Percentiles rank a stretch among this genome's conserved stretches.
These are phyloP conservation scores for Agrypnia vestita DNA, from an alignment of 1,140 invertebrate genomes.

Conservation along the genomic window DNA sequence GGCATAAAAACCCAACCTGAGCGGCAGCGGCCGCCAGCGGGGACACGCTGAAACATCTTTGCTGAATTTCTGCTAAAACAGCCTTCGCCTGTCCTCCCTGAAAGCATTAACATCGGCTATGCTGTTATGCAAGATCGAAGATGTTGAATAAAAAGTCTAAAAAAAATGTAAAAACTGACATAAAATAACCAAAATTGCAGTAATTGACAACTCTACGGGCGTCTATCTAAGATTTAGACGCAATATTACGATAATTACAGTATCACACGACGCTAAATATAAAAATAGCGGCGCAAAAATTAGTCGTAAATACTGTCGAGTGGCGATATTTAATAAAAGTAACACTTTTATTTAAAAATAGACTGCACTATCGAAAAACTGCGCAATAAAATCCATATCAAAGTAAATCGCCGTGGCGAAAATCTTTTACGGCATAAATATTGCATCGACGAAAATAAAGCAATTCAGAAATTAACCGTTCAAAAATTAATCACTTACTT, in stretches of 20 bases:
- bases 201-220: not conserved
- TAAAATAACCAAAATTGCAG: not conserved
- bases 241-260: not conserved
- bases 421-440: conserved; percentile 12
- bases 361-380: conserved; percentile 55
- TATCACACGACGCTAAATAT: not conserved
- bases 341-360: conserved; percentile 59
- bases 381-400: conserved; percentile 12
- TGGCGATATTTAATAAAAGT: not conserved
- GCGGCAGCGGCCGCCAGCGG: conserved; percentile 80
- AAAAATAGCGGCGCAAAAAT: not conserved
- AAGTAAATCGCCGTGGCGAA: conserved; percentile 12
- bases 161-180: conserved; percentile 30
- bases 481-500: conserved; percentile 71
- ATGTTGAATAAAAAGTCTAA: conserved; percentile 14
- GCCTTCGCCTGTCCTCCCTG: conserved; percentile 70
- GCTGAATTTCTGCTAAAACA: conserved; percentile 74
- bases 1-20: conserved; percentile 69
- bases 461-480: conserved; percentile 45
- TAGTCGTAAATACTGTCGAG: no score
- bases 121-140: conserved; percentile 49
- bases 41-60: conserved; percentile 84
- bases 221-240: not conserved
- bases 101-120: conserved; percentile 56
- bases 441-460: not conserved